A percentile compares a stretch with the other conserved stretches of the same genome.
phyloP scores from a whole-genome alignment of 1,140 invertebrate genomes.

The Tetranychus cinnabarinus region DNA sequence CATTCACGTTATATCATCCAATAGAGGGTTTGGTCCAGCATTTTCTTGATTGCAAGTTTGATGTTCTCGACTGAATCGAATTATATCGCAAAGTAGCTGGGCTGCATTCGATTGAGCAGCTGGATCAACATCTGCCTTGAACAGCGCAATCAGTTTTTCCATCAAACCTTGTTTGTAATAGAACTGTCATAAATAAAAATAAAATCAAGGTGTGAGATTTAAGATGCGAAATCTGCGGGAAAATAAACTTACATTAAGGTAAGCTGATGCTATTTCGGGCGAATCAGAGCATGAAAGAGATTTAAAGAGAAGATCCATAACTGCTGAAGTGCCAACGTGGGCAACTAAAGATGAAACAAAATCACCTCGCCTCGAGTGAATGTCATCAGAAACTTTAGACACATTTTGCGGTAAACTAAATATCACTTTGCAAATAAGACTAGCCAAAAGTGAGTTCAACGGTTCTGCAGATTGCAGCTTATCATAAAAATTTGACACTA shows the following conservation, averaged over 20 bases:
- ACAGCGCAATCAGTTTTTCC: constrained; percentile 4
- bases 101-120: constrained; percentile 53
- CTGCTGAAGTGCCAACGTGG: constrained; percentile 77
- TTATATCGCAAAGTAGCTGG: constrained; percentile 55
- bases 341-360: constrained; percentile 61
- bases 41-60: constrained; percentile 30
- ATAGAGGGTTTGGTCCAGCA: constrained; percentile 34
- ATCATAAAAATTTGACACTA: no score
- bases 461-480: constrained; percentile 49
- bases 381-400: constrained; percentile 47
- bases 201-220: not conserved
- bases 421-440: constrained; percentile 84
- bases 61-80: constrained; percentile 37
- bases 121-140: constrained; percentile 15
- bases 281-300: constrained; percentile 41
- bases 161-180: constrained; percentile 2
- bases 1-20: constrained; percentile 38
- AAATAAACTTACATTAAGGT: not conserved
- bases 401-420: constrained; percentile 51
- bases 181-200: not conserved
- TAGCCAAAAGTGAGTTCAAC: constrained; percentile 75
- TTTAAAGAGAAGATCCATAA: constrained; percentile 76
- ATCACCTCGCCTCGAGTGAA: constrained; percentile 56
- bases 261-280: not conserved
- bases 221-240: not conserved